These are phyloP conservation scores for Mirza zaza DNA, from an alignment of 2,113 vertebrate species.

Conservation along the genomic window DNA sequence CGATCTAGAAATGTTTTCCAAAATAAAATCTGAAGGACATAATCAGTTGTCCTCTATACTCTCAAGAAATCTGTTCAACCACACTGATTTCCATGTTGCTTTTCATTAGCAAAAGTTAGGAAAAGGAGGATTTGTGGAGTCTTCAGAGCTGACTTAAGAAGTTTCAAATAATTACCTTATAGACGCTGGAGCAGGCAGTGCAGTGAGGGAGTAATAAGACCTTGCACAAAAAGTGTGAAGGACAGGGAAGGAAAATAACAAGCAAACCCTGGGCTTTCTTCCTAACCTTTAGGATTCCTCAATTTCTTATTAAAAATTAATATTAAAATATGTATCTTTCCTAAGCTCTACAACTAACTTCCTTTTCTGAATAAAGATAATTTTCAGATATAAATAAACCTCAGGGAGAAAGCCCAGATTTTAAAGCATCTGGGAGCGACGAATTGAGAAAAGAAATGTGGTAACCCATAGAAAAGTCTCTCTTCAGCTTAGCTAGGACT, in stretches of 20 bases:
- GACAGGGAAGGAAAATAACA: slow-evolving; percentile 1
- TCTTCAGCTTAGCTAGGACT: slow-evolving; percentile 3
- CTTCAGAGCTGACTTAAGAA: slow-evolving; percentile 37
- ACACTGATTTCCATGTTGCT: slow-evolving; percentile 26
- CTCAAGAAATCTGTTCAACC: slow-evolving; percentile 15
- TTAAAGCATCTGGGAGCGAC: slow-evolving; percentile 48
- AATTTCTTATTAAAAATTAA: slow-evolving; percentile 59
- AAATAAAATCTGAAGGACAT: slow-evolving; percentile 44
- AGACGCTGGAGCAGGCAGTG: neutral
- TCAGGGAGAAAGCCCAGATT: slow-evolving; percentile 24
- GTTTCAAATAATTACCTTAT: slow-evolving; percentile 34
- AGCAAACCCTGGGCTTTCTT: neutral
- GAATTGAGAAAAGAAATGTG: slow-evolving; percentile 47
- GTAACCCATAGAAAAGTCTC: slow-evolving; percentile 19
- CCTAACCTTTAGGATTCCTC: neutral
- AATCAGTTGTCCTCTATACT: neutral
- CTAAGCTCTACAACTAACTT: slow-evolving; percentile 50
- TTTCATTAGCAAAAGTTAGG: slow-evolving; percentile 36
- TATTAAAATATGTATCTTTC: slow-evolving; percentile 48
- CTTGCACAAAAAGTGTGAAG: neutral
- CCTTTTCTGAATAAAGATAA: slow-evolving; percentile 31
- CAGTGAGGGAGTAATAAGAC: neutral
- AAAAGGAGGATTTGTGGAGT: neutral
- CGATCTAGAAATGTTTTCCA: slow-evolving; percentile 52
- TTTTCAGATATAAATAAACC: slow-evolving; percentile 57